Percentiles rank a stretch among this genome's conserved stretches.
Evolutionary conservation across 2,888 invertebrate species (phyloP).

Genomic region (Phalera bucephala): DNA sequence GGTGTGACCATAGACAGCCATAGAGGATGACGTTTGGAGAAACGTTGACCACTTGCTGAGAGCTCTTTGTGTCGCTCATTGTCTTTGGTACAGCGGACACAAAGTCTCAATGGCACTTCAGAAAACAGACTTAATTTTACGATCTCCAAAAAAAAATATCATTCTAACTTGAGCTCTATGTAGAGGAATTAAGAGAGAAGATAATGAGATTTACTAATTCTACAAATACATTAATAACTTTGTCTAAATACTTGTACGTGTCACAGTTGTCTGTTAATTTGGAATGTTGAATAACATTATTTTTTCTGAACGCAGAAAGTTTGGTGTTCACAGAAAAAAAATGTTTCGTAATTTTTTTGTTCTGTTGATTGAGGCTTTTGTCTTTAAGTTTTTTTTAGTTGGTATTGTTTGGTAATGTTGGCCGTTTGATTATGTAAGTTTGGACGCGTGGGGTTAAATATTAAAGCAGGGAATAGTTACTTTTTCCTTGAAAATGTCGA

Average conservation of each 20-base stretch:
- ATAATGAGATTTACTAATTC: background rate
- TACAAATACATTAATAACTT: conserved; percentile 26
- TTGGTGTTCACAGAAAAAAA: conserved; percentile 41
- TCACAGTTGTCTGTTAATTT: conserved; percentile 80
- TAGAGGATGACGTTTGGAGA: conserved; percentile 47
- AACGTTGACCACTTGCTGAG: conserved; percentile 72
- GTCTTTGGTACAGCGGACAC: conserved; percentile 66
- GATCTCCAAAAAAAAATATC: conserved; percentile 12
- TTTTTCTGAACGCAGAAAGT: conserved; percentile 65
- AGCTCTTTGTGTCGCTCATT: conserved; percentile 69
- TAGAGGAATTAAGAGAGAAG: background rate
- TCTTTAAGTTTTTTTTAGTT: conserved; percentile 32
- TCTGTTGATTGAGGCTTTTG: conserved; percentile 61
- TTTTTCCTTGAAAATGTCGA: too few species aligned
- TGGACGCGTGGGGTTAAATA: background rate
- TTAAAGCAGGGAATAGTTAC: background rate
- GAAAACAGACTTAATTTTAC: conserved; percentile 32
- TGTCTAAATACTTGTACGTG: conserved; percentile 72
- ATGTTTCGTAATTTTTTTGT: conserved; percentile 43
- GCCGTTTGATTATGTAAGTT: conserved; percentile 8
- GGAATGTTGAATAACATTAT: conserved; percentile 56
- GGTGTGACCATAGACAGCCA: conserved; percentile 36
- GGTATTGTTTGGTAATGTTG: conserved; percentile 22
- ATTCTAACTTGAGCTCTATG: conserved; percentile 33
- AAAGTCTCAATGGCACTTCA: conserved; percentile 63